These are phyloP conservation scores for Typhlichthys eigenmanni DNA, from an alignment of 2,797 vertebrate species.

Conservation along the genomic window DNA sequence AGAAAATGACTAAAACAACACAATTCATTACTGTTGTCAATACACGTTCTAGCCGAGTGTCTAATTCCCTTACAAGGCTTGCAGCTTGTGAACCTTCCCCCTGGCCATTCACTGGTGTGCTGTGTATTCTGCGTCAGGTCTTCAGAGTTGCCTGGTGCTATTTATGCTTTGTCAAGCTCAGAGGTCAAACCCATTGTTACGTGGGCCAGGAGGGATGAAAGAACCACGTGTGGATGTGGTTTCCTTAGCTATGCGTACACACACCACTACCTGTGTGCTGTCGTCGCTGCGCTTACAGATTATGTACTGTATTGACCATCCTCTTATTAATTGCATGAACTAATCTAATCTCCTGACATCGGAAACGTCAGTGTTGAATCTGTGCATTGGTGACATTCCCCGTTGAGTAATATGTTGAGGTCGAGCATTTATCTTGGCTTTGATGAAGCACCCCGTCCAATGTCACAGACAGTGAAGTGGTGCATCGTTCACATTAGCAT, in stretches of 20 bases:
- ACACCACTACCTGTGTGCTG: slow-evolving; percentile 12
- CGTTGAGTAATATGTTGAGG: slow-evolving; percentile 42
- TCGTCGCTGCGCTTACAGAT: slow-evolving; percentile 1
- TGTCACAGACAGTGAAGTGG: slow-evolving; percentile 71
- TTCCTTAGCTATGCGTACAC: slow-evolving; percentile 28
- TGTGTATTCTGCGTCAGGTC: slow-evolving; percentile 39
- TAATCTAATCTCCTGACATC: slow-evolving; percentile 14
- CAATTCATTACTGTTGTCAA: too few species aligned
- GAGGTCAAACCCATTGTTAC: slow-evolving; percentile 49
- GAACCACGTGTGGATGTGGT: slow-evolving; percentile 45
- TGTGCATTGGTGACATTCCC: slow-evolving; percentile 37
- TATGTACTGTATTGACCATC: too few species aligned
- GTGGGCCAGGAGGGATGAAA: slow-evolving; percentile 39
- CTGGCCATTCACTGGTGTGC: slow-evolving; percentile 43
- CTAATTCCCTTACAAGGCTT: slow-evolving; percentile 54
- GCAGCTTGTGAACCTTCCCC: slow-evolving; percentile 1
- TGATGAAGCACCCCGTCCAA: slow-evolving; percentile 69
- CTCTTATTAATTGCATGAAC: too few species aligned
- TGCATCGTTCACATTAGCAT: slow-evolving; percentile 69
- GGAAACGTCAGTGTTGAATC: slow-evolving; percentile 35
- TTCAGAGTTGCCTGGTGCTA: slow-evolving; percentile 44
- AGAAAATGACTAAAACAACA: slow-evolving; percentile 11
- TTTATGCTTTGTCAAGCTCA: slow-evolving; percentile 33
- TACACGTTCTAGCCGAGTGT: background rate
- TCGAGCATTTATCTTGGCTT: slow-evolving; percentile 60